A percentile compares a stretch with the other conserved stretches of the same genome.
These are phyloP conservation scores for Gulo gulo DNA, from an alignment of 2,113 vertebrate species.

Conservation along the genomic window DNA sequence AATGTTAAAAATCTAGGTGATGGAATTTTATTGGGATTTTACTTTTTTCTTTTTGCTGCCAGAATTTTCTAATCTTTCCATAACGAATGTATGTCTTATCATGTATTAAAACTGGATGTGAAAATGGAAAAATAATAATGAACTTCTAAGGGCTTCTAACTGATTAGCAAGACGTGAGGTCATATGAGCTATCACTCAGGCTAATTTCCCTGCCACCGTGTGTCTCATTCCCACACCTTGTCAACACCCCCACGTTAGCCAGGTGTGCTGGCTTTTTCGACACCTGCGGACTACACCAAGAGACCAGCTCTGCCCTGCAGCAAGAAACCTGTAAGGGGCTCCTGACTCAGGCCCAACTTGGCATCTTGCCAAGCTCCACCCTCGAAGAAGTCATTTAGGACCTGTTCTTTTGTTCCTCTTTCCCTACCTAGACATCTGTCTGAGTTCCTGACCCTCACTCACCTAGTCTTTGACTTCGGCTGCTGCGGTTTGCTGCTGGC, in stretches of 20 bases:
- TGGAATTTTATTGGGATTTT: neutral
- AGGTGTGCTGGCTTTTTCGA: slow-evolving; percentile 33
- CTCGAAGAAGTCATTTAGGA: neutral
- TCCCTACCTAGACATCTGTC: neutral
- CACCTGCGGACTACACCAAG: neutral
- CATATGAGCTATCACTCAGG: neutral
- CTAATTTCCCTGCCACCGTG: neutral
- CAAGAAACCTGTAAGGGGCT: neutral
- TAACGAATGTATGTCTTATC: neutral
- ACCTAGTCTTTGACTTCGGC: neutral
- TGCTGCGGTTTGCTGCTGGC: neutral
- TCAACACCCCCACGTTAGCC: neutral
- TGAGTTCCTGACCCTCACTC: neutral
- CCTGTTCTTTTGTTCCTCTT: neutral
- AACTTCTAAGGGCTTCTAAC: neutral
- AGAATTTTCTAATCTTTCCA: neutral
- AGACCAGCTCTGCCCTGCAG: neutral
- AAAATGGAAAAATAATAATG: neutral
- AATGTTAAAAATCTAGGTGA: neutral
- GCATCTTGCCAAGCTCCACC: neutral
- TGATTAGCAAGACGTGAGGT: neutral
- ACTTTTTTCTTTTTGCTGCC: neutral
- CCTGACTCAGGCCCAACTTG: neutral
- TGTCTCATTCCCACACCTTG: neutral
- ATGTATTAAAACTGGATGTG: slow-evolving; percentile 7